Percentiles rank a stretch among this genome's conserved stretches.
These are phyloP conservation scores for Mus musculus DNA, from an alignment of 2,113 vertebrate species.

Conservation along the genomic window DNA sequence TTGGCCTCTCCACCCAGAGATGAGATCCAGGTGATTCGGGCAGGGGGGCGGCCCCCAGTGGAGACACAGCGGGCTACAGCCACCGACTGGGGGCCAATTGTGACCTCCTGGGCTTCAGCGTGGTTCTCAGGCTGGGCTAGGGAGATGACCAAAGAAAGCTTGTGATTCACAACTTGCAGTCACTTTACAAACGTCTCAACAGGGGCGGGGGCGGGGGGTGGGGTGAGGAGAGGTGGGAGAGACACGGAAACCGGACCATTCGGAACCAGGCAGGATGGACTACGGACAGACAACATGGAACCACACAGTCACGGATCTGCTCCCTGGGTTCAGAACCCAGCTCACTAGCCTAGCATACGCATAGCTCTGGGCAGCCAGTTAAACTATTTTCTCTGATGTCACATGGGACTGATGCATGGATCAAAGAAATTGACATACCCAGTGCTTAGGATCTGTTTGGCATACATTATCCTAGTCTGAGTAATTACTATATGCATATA, in stretches of 20 bases:
- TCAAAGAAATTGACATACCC: background rate
- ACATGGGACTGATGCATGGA: rapidly evolving
- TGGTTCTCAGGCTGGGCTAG: conserved; percentile 90
- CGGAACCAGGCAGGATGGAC: too few relatives aligned
- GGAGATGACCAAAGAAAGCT: background rate
- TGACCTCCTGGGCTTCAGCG: conserved; percentile 83
- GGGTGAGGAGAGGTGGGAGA: too few relatives aligned
- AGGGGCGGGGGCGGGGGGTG: too few relatives aligned
- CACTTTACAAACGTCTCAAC: background rate
- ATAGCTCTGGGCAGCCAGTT: background rate
- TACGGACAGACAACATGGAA: too few relatives aligned
- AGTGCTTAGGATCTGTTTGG: background rate
- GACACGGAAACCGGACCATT: too few relatives aligned
- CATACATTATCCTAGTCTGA: too few relatives aligned
- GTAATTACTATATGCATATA: too few relatives aligned
- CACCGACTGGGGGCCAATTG: conserved; percentile 47
- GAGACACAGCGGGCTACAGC: conserved; percentile 90
- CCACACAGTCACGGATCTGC: background rate
- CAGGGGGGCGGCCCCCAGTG: conserved; percentile 86
- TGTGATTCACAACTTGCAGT: background rate
- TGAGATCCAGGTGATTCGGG: conserved; percentile 89
- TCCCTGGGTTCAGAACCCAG: background rate
- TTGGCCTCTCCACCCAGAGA: conserved; percentile 79
- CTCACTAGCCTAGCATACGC: background rate
- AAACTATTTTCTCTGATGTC: background rate